Evolutionary conservation across 2,797 vertebrate genomes (phyloP), one percentile per base, ranked within the genome.

Genomic region (Notolepis coatsorum): DNA sequence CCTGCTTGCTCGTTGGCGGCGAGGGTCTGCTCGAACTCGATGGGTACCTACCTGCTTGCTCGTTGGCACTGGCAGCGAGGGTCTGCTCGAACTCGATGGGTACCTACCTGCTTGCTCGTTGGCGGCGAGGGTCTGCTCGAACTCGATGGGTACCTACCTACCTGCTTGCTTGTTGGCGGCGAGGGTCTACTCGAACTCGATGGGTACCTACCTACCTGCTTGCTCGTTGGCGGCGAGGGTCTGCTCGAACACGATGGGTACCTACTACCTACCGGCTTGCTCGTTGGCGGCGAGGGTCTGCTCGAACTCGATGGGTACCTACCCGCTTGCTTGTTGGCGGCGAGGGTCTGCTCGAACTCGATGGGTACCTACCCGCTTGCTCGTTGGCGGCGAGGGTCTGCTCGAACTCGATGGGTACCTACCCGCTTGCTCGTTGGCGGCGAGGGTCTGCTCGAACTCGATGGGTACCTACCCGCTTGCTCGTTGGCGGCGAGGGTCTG

Each of bases 31-130:
- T 96, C 94, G 78, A 95, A 94, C n/a, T n/a, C n/a, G n/a, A n/a
- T n/a, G n/a, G n/a, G n/a, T n/a, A n/a, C 39, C 17, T 90, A 98
- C 97, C 97, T 87, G 96, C 97, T 95, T 99, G 97, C 60, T 99
- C 97, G 7, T 99, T 99, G 77, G n/a, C n/a, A n/a, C n/a, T n/a
- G n/a, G 96, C 98, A 6, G 98, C 97, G 4, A 99, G 94, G 0
- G 96, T 99, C 87, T 99, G 97, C 57, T 99, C 97, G 77, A 99
- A 98, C 47, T 99, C 98, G 17, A 99, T 99, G 72, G 97, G 93
- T 79, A 99, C 39, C 17, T 90, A 98, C 97, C 97, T 87, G 96
- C 97, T 95, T 99, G 97, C 60, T 99, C 97, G 7, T 99, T 99
- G 77, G 96, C 98, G 6, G 98, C 97, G 4, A 99, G 94, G 0